Conservation (phyloP, 2,797 vertebrate species). For the Amniataba percoides region DNA sequence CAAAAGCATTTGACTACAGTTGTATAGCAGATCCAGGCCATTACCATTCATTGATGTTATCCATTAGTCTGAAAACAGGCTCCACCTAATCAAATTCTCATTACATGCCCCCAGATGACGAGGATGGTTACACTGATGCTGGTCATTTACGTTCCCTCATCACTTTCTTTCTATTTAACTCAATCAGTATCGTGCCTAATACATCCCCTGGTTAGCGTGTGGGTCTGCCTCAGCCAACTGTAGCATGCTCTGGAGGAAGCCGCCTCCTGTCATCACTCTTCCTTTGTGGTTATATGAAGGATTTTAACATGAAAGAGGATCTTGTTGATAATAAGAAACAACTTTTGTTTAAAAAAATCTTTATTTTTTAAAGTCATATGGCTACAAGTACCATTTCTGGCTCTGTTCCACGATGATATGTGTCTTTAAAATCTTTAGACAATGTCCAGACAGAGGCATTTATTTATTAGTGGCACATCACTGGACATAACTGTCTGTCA, state of each 20-base stretch:
- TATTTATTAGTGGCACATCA: not conserved
- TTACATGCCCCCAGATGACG: constrained; percentile 46
- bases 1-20: not conserved
- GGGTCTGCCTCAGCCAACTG: not conserved
- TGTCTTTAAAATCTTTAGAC: not conserved
- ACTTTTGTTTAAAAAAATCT: not conserved
- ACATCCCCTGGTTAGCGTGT: not conserved
- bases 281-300: not conserved
- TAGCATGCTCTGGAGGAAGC: constrained; percentile 15
- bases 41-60: constrained; percentile 25
- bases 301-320: constrained; percentile 3
- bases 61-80: constrained; percentile 20
- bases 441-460: not conserved
- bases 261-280: constrained; percentile 10
- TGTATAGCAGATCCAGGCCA: not conserved
- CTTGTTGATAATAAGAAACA: not conserved
- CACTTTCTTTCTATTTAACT: constrained; percentile 44
- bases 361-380: not conserved
- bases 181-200: constrained; percentile 29
- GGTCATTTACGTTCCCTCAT: constrained; percentile 42
- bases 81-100: constrained; percentile 24
- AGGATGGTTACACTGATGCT: constrained; percentile 8
- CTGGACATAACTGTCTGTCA: not conserved
- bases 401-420: not conserved
- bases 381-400: not conserved